These are phyloP conservation scores for Drosophila quadrilineata DNA, from an alignment of 1,140 invertebrate species.

Conservation along the genomic window DNA sequence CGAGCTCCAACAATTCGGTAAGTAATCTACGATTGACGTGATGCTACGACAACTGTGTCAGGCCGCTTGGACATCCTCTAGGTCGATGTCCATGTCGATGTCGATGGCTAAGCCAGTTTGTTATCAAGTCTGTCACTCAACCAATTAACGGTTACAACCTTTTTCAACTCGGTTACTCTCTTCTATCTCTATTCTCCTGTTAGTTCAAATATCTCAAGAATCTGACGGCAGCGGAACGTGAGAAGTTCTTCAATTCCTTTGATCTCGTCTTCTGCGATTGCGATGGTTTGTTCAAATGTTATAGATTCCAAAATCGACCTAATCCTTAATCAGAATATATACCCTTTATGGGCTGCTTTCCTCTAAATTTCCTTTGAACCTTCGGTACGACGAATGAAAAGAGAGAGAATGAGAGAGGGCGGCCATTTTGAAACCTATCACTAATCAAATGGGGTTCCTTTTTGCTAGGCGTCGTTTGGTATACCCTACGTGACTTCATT, in stretches of 20 bases:
- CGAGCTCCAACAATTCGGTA: constrained; percentile 12
- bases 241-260: constrained; percentile 81
- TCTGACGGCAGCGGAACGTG: constrained; percentile 46
- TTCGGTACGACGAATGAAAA: too few relatives aligned
- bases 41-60: constrained; percentile 23
- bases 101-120: neutral
- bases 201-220: constrained; percentile 49
- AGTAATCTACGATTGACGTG: constrained; percentile 20
- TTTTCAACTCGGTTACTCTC: neutral
- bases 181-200: neutral
- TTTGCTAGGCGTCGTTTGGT: constrained; percentile 85
- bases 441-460: neutral
- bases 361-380: too few relatives aligned
- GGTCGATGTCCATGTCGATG: too few relatives aligned
- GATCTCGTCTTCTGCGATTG: constrained; percentile 81
- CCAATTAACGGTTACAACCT: neutral
- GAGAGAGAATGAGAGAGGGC: neutral
- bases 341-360: too few relatives aligned
- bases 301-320: too few relatives aligned
- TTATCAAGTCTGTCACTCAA: neutral
- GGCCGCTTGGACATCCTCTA: neutral
- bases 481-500: constrained; percentile 78
- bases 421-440: neutral
- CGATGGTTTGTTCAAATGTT: constrained; percentile 75
- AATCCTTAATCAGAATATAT: too few relatives aligned